Evolutionary conservation across 64 coral and sea anemone species (phyloP).

Genomic region (Pachyseris speciosa): DNA sequence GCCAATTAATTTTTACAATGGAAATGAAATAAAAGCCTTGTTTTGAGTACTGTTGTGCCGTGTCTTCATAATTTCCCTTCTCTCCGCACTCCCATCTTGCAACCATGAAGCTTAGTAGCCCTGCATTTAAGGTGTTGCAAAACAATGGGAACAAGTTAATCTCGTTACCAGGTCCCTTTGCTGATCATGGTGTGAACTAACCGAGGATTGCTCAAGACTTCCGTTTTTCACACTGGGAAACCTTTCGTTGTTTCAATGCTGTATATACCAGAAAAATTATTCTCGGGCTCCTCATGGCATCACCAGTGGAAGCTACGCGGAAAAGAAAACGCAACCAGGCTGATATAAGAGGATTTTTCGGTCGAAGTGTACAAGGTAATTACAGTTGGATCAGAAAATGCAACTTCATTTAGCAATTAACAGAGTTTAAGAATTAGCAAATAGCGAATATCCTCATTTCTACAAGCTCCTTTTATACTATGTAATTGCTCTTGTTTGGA

Average conservation of each 20-base stretch:
- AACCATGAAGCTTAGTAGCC: background rate
- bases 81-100: background rate
- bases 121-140: background rate
- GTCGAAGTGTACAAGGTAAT: background rate
- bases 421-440: too few relatives aligned
- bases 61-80: background rate
- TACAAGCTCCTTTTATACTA: background rate
- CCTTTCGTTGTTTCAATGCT: too few relatives aligned
- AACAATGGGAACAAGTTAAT: background rate
- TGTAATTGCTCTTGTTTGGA: too few relatives aligned
- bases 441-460: too few relatives aligned
- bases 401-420: too few relatives aligned
- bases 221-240: too few relatives aligned
- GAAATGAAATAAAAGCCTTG: background rate
- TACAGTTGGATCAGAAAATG: conserved; percentile 18
- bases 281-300: background rate
- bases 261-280: background rate
- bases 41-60: background rate
- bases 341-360: conserved; percentile 4
- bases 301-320: background rate
- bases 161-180: background rate
- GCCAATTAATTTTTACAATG: too few relatives aligned
- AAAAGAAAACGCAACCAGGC: background rate
- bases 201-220: background rate
- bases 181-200: too few relatives aligned